Evolutionary conservation across 2,888 invertebrate species (phyloP), one percentile per base, ranked within the genome.

Genomic region (Trissolcus japonicus): DNA sequence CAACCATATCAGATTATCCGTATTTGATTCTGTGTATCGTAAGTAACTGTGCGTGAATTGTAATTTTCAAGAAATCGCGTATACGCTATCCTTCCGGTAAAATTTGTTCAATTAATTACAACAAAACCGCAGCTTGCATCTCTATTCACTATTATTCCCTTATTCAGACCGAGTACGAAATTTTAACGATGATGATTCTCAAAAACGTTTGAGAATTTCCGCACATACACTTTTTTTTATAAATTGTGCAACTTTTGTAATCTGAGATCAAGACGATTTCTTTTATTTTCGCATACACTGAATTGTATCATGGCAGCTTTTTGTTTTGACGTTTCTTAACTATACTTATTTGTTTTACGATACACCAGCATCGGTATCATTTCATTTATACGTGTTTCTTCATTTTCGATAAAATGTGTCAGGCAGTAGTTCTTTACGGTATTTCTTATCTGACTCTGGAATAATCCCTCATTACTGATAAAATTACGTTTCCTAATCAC

Each of bases 1-100:
- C n/a, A n/a, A 4, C 16, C n/a, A 46, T 46, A 67, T 25, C 16
- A 29, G 53, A 51, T 53, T 57, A 41, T 53, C 59, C 59, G 59
- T 59, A 59, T 59, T 59, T 67, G 29, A 67, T 56, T 57, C 66
- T 14, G 56, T 66, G 56, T 56, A 66, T 66, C 50, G 56, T 21
- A 57, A 17, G 51, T 66, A 57, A 56, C 55, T 41, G 50, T 41
- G 57, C 40, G 50, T 57, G 51, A 66, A 66, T 57, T 51, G 41
- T 59, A 67, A 59, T 59, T 59, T 67, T 67, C 57, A 16, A 21
- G 41, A 67, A 67, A 43, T 46, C 17, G 4, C 16, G 40, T 19
- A 7, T 35, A 7, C 29, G 35, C 35, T 35, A 46, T 50, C 9
- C 43, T 59, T 67, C 67, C 59, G 59, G 46, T 46, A 46, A 67